These are phyloP conservation scores for Periophthalmodon schlosseri DNA, from an alignment of 2,113 vertebrate species.

Conservation along the genomic window DNA sequence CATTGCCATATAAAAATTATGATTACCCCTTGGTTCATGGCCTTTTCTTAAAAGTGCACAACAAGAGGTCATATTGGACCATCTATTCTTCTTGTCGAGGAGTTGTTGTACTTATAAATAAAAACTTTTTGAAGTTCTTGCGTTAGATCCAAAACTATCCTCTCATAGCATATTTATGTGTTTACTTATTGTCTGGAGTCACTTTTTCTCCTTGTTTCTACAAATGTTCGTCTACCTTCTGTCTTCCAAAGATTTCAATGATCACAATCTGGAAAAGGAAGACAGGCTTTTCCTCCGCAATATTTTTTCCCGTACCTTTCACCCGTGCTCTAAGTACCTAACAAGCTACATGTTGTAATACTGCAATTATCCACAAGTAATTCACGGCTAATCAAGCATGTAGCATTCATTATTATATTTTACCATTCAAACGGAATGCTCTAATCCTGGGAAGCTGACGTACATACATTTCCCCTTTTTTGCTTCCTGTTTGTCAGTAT, in stretches of 20 bases:
- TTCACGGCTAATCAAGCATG: conserved; percentile 68
- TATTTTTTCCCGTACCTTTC: conserved; percentile 36
- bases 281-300: conserved; percentile 30
- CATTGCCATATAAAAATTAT: neutral
- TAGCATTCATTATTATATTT: conserved; percentile 61
- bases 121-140: conserved; percentile 31
- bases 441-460: conserved; percentile 49
- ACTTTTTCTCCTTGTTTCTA: conserved; percentile 16
- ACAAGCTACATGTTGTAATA: conserved; percentile 64
- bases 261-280: conserved; percentile 45
- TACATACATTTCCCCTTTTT: conserved; percentile 25
- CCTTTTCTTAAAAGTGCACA: neutral
- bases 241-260: conserved; percentile 47
- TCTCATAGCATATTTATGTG: conserved; percentile 44
- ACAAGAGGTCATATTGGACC: conserved; percentile 33
- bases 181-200: conserved; percentile 45
- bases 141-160: conserved; percentile 32
- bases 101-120: conserved; percentile 17
- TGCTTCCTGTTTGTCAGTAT: conserved; percentile 59
- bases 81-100: conserved; percentile 25
- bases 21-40: neutral
- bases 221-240: conserved; percentile 38
- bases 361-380: conserved; percentile 64
- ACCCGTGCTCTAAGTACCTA: conserved; percentile 36
- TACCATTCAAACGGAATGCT: conserved; percentile 54